These are phyloP conservation scores for Melopsittacus undulatus DNA, from an alignment of 2,797 vertebrate species.

Conservation along the genomic window DNA sequence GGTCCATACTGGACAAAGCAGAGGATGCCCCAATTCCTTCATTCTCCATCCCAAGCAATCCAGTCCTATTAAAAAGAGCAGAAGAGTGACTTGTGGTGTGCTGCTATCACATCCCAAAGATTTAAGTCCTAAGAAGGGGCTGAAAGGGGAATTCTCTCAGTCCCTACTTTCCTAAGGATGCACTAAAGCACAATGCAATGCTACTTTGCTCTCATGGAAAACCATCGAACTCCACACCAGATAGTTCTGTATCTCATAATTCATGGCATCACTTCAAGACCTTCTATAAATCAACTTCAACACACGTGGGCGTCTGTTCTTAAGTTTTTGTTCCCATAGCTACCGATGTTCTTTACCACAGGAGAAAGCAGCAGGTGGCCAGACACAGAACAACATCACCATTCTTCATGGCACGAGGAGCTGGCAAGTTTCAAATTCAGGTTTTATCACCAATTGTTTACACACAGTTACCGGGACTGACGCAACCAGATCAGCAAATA, in stretches of 20 bases:
- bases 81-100: background rate
- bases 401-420: background rate
- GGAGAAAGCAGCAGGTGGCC: conserved; percentile 37
- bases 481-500: background rate
- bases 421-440: conserved; percentile 12
- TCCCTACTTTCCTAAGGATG: background rate
- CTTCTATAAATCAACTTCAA: conserved; percentile 62
- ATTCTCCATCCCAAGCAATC: background rate
- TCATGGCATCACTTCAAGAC: conserved; percentile 48
- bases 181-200: background rate
- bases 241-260: background rate
- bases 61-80: background rate
- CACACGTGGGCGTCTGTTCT: conserved; percentile 65
- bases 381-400: conserved; percentile 15
- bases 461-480: background rate
- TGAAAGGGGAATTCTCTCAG: background rate
- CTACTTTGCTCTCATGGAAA: background rate
- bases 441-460: background rate
- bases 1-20: background rate
- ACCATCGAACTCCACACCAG: background rate
- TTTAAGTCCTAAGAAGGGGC: background rate
- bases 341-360: conserved; percentile 53
- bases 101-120: background rate
- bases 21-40: background rate
- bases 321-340: conserved; percentile 69